phyloP scores from a whole-genome alignment of 2,113 vertebrate species.

The Onychostoma macrolepis region DNA sequence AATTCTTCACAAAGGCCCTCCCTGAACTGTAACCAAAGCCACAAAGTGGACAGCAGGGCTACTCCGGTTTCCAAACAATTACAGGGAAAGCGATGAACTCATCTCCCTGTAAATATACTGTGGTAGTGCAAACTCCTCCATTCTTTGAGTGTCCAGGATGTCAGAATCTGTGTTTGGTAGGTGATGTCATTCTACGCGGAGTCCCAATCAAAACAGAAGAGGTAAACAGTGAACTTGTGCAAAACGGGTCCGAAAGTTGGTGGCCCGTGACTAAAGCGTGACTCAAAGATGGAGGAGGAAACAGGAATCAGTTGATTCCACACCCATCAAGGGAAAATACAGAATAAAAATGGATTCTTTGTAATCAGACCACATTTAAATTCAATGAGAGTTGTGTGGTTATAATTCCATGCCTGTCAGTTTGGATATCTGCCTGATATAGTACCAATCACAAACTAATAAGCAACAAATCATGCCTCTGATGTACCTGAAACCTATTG shows the following conservation, averaged over 20 bases:
- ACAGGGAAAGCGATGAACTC: slow-evolving; percentile 47
- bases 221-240: slow-evolving; percentile 57
- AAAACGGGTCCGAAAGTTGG: slow-evolving; percentile 16
- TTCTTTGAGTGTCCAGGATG: slow-evolving; percentile 53
- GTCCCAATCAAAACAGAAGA: slow-evolving; percentile 53
- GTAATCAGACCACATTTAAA: not conserved
- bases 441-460: not conserved
- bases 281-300: slow-evolving; percentile 51
- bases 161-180: slow-evolving; percentile 61
- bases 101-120: slow-evolving; percentile 51
- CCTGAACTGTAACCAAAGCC: slow-evolving; percentile 5
- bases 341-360: not conserved
- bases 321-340: slow-evolving; percentile 23
- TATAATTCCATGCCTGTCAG: not conserved
- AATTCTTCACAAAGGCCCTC: slow-evolving; percentile 17
- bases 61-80: not conserved
- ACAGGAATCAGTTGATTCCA: slow-evolving; percentile 34
- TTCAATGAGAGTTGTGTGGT: not conserved
- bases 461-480: no score
- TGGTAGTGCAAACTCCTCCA: slow-evolving; percentile 55
- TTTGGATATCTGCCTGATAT: not conserved
- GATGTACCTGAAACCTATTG: not conserved
- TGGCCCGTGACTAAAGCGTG: slow-evolving; percentile 46
- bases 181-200: slow-evolving; percentile 67
- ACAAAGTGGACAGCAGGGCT: slow-evolving; percentile 29